Evolutionary conservation across 2,797 vertebrate genomes (phyloP), one percentile per base, ranked within the genome.

Genomic region (Oryzias dopingdopingensis): DNA sequence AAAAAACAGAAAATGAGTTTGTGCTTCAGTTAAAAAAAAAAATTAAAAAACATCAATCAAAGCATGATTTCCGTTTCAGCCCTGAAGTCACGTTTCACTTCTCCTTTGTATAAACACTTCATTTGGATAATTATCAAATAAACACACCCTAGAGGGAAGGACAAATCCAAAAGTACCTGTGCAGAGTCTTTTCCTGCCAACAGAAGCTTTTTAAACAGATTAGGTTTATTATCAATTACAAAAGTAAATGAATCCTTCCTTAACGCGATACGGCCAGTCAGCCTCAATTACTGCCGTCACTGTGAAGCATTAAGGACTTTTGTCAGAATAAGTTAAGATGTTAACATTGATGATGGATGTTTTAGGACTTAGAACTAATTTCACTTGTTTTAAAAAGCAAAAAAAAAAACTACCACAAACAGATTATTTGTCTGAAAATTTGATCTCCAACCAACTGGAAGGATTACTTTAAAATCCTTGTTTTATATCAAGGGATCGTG

Each of bases 61-160:
- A 57, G 61, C 70, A 72, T 56, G 54, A 63, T 55, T 65, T 40
- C 4, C 1, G 15, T 45, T 43, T 23, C 12, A 56, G n/a, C 32
- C 53, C 49, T 26, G 42, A 54, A 68, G 50, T 63, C 54, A 42
- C 49, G 48, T 58, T 49, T 70, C 43, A 23, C 47, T 50, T 42
- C 2, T 5, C 52, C 46, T 58, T 51, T 47, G 23, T 18, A 14
- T 42, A 74, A 73, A 71, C 41, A 65, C 43, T 62, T 59, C 18
- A 55, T 67, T 77, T 71, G 50, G 62, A 79, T 71, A 54, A 75
- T 67, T 59, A 76, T 84, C 65, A 77, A 75, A 82, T 43, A 70
- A 77, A 71, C 65, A 67, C 61, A 56, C 69, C 64, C 65, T 72
- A 12, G 2, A 23, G 10, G 62, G 53, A 43, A 54, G 24, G 44